Conservation (phyloP, 2,888 invertebrate species). For the Hyppa rectilinea region DNA sequence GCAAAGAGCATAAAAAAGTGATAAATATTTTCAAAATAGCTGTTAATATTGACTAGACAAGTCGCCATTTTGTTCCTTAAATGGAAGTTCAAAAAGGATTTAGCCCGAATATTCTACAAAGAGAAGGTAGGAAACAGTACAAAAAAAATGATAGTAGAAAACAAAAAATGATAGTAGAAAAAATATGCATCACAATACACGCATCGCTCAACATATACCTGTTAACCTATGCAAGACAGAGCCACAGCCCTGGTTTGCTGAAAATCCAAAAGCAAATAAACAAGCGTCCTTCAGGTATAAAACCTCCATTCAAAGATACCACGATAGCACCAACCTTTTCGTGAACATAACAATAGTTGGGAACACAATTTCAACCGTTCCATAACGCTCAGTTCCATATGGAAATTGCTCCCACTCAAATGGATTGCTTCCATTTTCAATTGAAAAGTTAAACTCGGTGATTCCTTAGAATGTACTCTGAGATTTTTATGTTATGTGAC, state of each 20-base stretch:
- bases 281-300: background rate
- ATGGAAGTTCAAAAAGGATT: background rate
- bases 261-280: too few species aligned
- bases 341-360: constrained; percentile 55
- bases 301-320: constrained; percentile 19
- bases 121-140: too few species aligned
- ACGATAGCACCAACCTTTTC: constrained; percentile 47
- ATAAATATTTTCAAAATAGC: background rate
- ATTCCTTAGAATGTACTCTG: constrained; percentile 50
- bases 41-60: background rate
- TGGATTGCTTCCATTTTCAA: constrained; percentile 64
- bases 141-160: too few species aligned
- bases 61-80: background rate
- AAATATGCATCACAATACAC: too few species aligned
- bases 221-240: too few species aligned
- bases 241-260: too few species aligned
- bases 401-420: constrained; percentile 66
- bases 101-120: too few species aligned
- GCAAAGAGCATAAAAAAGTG: background rate
- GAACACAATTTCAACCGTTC: constrained; percentile 54
- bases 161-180: too few species aligned
- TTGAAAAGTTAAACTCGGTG: constrained; percentile 56
- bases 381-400: constrained; percentile 55
- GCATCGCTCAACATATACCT: too few species aligned
- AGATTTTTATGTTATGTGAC: constrained; percentile 44